These are phyloP conservation scores for Macrotis lagotis DNA, from an alignment of 2,113 vertebrate species.

Conservation along the genomic window DNA sequence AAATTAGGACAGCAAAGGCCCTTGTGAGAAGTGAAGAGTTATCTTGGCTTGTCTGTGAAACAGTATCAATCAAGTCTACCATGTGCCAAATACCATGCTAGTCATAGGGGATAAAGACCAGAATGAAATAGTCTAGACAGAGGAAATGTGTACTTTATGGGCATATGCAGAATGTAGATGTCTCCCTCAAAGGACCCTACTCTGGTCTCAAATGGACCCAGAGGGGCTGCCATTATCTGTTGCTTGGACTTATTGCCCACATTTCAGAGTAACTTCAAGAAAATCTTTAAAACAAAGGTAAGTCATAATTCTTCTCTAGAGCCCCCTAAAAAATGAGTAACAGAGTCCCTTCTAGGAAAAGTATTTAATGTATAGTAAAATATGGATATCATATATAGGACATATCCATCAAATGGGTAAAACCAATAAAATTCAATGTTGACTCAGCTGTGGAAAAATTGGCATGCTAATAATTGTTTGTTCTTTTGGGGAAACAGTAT, in stretches of 20 bases:
- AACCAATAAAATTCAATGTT: background rate
- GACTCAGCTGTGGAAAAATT: background rate
- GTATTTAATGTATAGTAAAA: background rate
- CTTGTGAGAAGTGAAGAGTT: background rate
- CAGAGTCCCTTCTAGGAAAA: background rate
- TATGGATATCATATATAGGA: background rate
- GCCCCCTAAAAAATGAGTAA: background rate
- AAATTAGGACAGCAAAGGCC: background rate
- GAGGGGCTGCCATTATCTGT: background rate
- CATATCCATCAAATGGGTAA: background rate
- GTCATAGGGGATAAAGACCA: background rate
- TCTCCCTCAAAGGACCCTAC: background rate
- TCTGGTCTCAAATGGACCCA: background rate
- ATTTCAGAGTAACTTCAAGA: background rate
- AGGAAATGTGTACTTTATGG: background rate
- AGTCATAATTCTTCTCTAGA: background rate
- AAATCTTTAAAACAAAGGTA: background rate
- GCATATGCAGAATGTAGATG: background rate
- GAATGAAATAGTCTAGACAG: background rate
- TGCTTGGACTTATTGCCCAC: background rate
- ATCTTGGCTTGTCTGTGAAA: background rate
- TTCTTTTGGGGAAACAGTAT: background rate
- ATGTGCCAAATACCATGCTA: background rate
- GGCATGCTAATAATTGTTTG: background rate
- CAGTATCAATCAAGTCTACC: background rate